Percentiles rank a stretch among this genome's conserved stretches.
Conservation (phyloP, 1,140 invertebrate genomes). For the Saccostrea echinata region DNA sequence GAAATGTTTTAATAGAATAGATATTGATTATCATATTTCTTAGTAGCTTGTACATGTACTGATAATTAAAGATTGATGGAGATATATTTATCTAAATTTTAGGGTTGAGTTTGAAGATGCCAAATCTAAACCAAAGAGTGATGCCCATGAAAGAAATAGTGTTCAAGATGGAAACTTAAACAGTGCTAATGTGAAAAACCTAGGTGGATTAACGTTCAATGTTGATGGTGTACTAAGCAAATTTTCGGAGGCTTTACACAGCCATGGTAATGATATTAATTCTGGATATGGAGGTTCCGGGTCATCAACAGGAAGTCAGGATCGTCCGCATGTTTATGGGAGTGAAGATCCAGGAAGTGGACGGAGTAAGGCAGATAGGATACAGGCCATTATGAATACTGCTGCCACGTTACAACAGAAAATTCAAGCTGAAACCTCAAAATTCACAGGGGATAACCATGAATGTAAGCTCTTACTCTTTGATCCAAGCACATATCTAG, state of each 20-base stretch:
- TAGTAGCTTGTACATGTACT: neutral
- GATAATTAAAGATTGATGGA: too few relatives aligned
- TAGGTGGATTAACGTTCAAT: slow-evolving; percentile 67
- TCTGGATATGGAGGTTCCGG: slow-evolving; percentile 44
- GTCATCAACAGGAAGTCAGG: slow-evolving; percentile 22
- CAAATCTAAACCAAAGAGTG: slow-evolving; percentile 46
- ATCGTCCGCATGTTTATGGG: slow-evolving; percentile 40
- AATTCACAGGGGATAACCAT: slow-evolving; percentile 58
- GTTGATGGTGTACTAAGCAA: slow-evolving; percentile 67
- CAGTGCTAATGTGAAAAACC: slow-evolving; percentile 57
- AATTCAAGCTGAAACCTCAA: slow-evolving; percentile 66
- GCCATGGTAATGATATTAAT: slow-evolving; percentile 57
- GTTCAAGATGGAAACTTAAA: slow-evolving; percentile 42
- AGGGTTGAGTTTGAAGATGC: slow-evolving; percentile 28
- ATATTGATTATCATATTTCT: neutral
- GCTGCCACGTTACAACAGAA: slow-evolving; percentile 70
- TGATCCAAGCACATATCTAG: neutral
- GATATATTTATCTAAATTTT: neutral
- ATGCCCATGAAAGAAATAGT: slow-evolving; percentile 35
- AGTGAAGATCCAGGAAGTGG: slow-evolving; percentile 5
- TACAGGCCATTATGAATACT: slow-evolving; percentile 72
- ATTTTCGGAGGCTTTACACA: slow-evolving; percentile 69
- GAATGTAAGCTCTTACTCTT: neutral
- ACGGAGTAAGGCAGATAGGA: slow-evolving; percentile 68
- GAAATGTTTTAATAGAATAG: neutral